Evolutionary conservation across 1,140 invertebrate genomes (phyloP).

Genomic region (Batillaria attramentaria): DNA sequence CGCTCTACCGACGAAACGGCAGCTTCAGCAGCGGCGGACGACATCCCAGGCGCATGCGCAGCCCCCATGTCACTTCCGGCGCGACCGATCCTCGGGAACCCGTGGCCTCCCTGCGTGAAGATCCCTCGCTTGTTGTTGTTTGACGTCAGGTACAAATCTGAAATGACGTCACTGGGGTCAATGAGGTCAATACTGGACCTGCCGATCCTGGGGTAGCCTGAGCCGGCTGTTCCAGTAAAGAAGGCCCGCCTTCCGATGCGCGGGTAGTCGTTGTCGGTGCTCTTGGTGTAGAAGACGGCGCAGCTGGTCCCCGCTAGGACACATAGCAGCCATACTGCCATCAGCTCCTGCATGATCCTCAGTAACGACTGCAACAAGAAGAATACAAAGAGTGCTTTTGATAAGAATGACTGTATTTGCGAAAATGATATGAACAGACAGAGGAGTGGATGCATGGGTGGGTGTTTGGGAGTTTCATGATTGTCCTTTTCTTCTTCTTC

Average conservation of each 20-base stretch:
- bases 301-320: slow-evolving; percentile 29
- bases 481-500: no score
- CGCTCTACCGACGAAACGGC: background rate
- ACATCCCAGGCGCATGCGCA: background rate
- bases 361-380: slow-evolving; percentile 7
- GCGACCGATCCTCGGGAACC: slow-evolving; percentile 26
- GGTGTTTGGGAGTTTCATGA: no score
- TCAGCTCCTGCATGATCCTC: slow-evolving; percentile 18
- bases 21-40: background rate
- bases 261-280: slow-evolving; percentile 42
- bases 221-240: slow-evolving; percentile 28
- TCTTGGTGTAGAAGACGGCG: slow-evolving; percentile 41
- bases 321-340: slow-evolving; percentile 19
- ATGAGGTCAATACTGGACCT: background rate
- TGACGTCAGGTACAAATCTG: slow-evolving; percentile 5
- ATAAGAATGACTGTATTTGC: no score
- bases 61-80: background rate
- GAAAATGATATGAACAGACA: no score
- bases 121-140: slow-evolving; percentile 15
- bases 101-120: slow-evolving; percentile 14
- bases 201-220: slow-evolving; percentile 36
- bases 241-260: slow-evolving; percentile 37
- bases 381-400: background rate
- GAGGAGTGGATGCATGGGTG: no score
- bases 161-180: background rate